Evolutionary conservation across 2,888 invertebrate species (phyloP).

Genomic region (Deilephila porcellus): DNA sequence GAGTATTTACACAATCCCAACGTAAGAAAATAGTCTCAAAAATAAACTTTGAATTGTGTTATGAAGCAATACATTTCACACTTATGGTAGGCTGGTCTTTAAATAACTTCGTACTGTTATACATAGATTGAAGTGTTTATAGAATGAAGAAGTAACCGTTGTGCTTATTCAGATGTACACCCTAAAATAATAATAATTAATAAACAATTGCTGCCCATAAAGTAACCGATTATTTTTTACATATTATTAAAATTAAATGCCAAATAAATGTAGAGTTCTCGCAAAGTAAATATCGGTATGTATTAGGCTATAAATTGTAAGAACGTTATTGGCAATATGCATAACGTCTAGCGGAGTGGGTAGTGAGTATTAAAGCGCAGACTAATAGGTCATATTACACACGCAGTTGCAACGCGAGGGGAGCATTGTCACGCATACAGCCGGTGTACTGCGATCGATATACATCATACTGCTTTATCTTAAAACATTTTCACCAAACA

Average conservation of each 20-base stretch:
- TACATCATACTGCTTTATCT: neutral
- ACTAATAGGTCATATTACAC: conserved; percentile 21
- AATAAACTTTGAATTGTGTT: neutral
- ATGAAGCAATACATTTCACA: neutral
- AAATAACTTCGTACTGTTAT: neutral
- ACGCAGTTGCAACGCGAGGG: conserved; percentile 24
- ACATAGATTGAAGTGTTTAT: neutral
- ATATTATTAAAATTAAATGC: no score
- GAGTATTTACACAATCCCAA: neutral
- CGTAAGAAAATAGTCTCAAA: neutral
- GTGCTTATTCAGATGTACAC: no score
- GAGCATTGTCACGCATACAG: conserved; percentile 27
- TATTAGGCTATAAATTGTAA: neutral
- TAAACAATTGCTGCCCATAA: no score
- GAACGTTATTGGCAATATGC: neutral
- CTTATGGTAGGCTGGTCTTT: neutral
- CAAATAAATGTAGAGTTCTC: no score
- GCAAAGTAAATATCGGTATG: neutral
- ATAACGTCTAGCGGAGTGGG: neutral
- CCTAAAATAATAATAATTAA: no score
- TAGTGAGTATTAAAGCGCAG: neutral
- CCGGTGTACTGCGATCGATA: conserved; percentile 21
- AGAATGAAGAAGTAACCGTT: no score
- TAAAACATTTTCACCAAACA: no score
- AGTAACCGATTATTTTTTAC: no score